A percentile compares a stretch with the other conserved stretches of the same genome.
Evolutionary conservation across 2,888 invertebrate genomes (phyloP).

Genomic region (Zele albiditarsus): DNA sequence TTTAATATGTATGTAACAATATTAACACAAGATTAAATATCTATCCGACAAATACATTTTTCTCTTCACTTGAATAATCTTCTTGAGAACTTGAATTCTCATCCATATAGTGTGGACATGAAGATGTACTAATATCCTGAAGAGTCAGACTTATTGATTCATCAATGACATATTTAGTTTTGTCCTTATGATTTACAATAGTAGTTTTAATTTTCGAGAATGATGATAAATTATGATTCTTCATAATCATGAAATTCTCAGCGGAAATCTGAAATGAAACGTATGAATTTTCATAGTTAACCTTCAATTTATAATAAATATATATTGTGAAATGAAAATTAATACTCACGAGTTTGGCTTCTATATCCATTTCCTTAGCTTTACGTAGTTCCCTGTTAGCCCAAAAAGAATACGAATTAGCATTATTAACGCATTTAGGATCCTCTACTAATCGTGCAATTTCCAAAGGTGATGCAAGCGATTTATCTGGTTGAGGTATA

Average conservation of each 20-base stretch:
- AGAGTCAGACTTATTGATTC: conserved; percentile 12
- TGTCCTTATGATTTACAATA: conserved; percentile 5
- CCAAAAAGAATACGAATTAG: too few species aligned
- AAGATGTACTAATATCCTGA: not conserved
- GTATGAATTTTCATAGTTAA: too few species aligned
- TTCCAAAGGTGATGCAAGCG: not conserved
- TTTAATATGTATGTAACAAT: too few species aligned
- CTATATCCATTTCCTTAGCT: not conserved
- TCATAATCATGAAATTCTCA: conserved; percentile 17
- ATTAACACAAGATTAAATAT: too few species aligned
- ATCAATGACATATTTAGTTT: conserved; percentile 16
- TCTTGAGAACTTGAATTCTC: not conserved
- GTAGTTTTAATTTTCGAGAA: not conserved
- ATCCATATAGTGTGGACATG: not conserved
- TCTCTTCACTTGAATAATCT: not conserved
- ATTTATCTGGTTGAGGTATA: not conserved
- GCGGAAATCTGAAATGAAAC: not conserved
- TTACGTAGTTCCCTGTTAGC: not conserved
- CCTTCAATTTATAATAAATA: too few species aligned
- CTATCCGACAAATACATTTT: not conserved
- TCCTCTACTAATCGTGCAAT: not conserved
- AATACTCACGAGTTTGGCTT: not conserved
- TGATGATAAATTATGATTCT: conserved; percentile 16
- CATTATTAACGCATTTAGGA: not conserved
- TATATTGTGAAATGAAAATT: too few species aligned